phyloP scores from a whole-genome alignment of 1,140 invertebrate genomes.

The Drosophila micromelanica region DNA sequence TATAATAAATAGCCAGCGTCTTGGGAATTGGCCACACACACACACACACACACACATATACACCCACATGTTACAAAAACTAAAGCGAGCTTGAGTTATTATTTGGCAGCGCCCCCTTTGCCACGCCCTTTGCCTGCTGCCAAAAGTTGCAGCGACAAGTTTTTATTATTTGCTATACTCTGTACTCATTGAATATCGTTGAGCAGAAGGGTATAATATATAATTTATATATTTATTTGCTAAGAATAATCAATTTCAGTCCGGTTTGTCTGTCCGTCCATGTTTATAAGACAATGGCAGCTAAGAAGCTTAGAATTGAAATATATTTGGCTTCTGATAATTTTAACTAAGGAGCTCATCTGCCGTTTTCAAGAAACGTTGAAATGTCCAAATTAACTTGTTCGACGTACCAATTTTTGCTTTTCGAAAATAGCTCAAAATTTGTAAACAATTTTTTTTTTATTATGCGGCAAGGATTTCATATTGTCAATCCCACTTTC shows the following conservation, averaged over 20 bases:
- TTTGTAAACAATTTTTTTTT: too few species aligned
- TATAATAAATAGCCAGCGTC: conserved; percentile 51
- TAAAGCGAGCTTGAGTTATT: conserved; percentile 41
- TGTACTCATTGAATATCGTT: background rate
- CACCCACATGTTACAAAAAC: conserved; percentile 15
- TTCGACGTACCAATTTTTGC: too few species aligned
- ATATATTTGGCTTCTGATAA: too few species aligned
- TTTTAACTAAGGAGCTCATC: too few species aligned
- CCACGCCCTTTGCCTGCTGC: background rate
- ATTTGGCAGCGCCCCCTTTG: background rate
- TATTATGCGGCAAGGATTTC: background rate
- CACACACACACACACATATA: background rate
- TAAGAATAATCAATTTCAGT: too few species aligned
- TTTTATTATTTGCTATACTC: conserved; percentile 15
- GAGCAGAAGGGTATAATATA: background rate
- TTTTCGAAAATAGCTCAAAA: too few species aligned
- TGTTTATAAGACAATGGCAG: too few species aligned
- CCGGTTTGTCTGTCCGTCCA: too few species aligned
- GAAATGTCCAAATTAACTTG: too few species aligned
- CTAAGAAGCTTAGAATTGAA: too few species aligned
- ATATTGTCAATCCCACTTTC: background rate
- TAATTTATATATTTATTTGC: too few species aligned
- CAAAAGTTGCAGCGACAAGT: conserved; percentile 14
- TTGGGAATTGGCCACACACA: conserved; percentile 19
- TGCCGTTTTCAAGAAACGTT: too few species aligned